These are phyloP conservation scores for Chloropsis cyanopogon DNA, from an alignment of 2,113 vertebrate genomes.

Conservation along the genomic window DNA sequence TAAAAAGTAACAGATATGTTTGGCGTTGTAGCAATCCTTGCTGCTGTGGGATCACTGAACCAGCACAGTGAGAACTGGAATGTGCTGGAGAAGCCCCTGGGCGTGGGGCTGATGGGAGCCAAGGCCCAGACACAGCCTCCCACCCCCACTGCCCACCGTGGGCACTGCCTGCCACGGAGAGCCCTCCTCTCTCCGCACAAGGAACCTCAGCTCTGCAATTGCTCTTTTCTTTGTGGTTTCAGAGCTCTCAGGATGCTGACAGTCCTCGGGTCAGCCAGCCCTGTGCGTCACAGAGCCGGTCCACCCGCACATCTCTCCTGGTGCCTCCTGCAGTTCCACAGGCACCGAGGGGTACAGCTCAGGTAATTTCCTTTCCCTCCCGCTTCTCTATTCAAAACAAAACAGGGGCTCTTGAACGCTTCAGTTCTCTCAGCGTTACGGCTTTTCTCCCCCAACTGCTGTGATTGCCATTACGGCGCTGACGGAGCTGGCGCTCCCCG, in stretches of 20 bases:
- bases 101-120: background rate
- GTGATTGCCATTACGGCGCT: background rate
- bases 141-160: fast-evolving
- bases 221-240: background rate
- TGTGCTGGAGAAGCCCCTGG: fast-evolving
- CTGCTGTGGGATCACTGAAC: background rate
- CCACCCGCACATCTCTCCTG: background rate
- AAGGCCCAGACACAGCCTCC: background rate
- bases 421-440: background rate
- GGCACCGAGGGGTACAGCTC: background rate
- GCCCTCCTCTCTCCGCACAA: background rate
- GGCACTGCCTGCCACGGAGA: background rate
- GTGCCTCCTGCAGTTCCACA: fast-evolving
- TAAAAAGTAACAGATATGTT: background rate
- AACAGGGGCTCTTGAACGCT: background rate
- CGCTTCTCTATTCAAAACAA: background rate
- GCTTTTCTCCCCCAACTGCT: background rate
- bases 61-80: background rate
- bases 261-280: fast-evolving
- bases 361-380: background rate
- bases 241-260: background rate
- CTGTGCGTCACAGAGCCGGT: fast-evolving
- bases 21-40: background rate
- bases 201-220: background rate
- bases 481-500: background rate